Evolutionary conservation across 2,113 vertebrate species (phyloP), one percentile per base, ranked within the genome.

Genomic region (Natator depressus): DNA sequence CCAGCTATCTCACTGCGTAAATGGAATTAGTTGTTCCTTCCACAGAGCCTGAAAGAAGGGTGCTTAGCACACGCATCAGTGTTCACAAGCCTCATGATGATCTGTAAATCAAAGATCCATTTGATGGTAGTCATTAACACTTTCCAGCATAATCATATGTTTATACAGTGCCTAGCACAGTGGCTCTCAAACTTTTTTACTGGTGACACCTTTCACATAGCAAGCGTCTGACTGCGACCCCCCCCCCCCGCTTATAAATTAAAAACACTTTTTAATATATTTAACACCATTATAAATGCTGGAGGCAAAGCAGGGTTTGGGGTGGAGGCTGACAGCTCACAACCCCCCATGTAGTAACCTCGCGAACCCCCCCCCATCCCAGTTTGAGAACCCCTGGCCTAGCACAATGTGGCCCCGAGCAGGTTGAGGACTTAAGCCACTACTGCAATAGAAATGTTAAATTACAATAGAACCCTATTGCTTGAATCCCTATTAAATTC

Each of bases 21-120:
- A 80, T 85, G 76, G 92, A 84, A 88, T 53, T 55, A 93, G 59
- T 19, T 89, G 46, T 75, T 93, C 84, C 38, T 94, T 82, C 83
- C 49, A 62, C 55, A 31, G 62, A 88, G 46, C 35, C 13, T 31
- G 29, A 62, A 62, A 62, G 29, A 62, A 62, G 59, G 29, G 29
- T 62, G 59, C 59, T 62, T 62, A 35, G 59, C 29, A 62, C 29
- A 62, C 13, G 38, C 47, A 50, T 84, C 59, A 29, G 22, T 82
- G 90, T 86, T 5, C 86, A 54, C 35, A 62, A 79, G 80, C 62
- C 83, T 57, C 72, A 76, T 5, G 62, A 87, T 55, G 5, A 72
- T 50, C 14, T 0, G 0, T 20, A 91, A 90, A 82, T 89, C 88
- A 90, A 83, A 94, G 54, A 83, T 79, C 17, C 47, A 29, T 65